phyloP scores from a whole-genome alignment of 2,797 vertebrate species.

The Pantherophis alleghaniensis region DNA sequence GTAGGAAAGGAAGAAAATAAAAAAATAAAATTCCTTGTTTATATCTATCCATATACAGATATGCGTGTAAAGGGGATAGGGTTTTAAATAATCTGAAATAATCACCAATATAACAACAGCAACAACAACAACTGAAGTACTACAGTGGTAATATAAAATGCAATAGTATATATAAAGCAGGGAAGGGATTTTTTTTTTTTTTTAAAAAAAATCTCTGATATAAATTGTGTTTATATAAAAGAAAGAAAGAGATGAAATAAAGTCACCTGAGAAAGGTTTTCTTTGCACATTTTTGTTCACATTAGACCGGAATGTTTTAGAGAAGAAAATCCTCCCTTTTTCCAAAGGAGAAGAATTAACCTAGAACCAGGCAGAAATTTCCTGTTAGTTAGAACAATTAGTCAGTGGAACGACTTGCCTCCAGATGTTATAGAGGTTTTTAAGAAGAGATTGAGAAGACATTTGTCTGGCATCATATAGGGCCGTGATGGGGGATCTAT shows the following conservation, averaged over 20 bases:
- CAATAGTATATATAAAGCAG: no score
- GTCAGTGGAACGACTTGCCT: no score
- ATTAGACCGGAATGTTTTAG: background rate
- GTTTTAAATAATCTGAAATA: slow-evolving; percentile 25
- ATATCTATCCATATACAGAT: background rate
- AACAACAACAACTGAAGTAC: background rate
- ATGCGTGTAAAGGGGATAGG: background rate
- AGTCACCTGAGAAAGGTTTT: background rate
- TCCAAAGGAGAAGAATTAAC: background rate
- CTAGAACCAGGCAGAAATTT: no score
- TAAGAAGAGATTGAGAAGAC: no score
- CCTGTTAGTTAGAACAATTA: no score
- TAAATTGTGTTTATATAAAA: background rate
- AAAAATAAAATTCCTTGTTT: background rate
- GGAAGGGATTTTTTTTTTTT: background rate
- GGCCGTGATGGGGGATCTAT: no score
- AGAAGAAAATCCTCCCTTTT: background rate
- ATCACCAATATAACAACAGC: background rate
- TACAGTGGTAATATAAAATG: slow-evolving; percentile 14
- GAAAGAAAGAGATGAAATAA: background rate
- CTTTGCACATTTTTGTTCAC: background rate
- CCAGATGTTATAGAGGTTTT: no score
- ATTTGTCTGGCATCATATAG: no score
- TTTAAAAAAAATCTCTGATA: background rate
- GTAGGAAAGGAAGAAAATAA: background rate